These are phyloP conservation scores for Heliconius erato DNA, from an alignment of 2,888 invertebrate genomes.

Conservation along the genomic window DNA sequence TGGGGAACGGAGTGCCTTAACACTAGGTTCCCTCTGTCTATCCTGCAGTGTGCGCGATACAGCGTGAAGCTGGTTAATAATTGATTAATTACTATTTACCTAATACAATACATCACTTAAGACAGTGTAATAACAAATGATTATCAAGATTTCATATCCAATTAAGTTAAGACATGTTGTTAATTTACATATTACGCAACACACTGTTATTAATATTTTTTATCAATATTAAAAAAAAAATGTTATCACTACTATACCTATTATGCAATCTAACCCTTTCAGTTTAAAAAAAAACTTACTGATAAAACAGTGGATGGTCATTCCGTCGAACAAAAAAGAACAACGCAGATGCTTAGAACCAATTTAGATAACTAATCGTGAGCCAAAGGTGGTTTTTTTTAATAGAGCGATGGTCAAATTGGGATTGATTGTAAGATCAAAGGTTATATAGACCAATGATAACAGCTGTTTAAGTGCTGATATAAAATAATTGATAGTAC, in stretches of 20 bases:
- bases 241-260: background rate
- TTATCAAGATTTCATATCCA: no score
- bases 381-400: slow-evolving; percentile 7
- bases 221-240: background rate
- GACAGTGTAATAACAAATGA: no score
- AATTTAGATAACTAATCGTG: background rate
- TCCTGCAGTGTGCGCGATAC: no score
- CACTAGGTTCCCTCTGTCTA: no score
- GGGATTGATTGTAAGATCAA: slow-evolving; percentile 30
- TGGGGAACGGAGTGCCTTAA: no score
- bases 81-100: no score
- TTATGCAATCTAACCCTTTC: background rate
- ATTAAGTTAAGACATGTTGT: no score
- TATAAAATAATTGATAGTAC: slow-evolving; percentile 16
- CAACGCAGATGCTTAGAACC: slow-evolving; percentile 18
- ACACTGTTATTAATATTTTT: background rate
- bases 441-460: slow-evolving; percentile 23
- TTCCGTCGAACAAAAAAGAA: background rate
- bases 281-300: background rate
- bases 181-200: no score
- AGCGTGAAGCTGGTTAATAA: no score
- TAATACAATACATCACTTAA: no score
- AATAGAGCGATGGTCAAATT: slow-evolving; percentile 13
- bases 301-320: background rate
- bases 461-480: background rate